These are phyloP conservation scores for Alethe castanea DNA, from an alignment of 2,113 vertebrate species.

Conservation along the genomic window DNA sequence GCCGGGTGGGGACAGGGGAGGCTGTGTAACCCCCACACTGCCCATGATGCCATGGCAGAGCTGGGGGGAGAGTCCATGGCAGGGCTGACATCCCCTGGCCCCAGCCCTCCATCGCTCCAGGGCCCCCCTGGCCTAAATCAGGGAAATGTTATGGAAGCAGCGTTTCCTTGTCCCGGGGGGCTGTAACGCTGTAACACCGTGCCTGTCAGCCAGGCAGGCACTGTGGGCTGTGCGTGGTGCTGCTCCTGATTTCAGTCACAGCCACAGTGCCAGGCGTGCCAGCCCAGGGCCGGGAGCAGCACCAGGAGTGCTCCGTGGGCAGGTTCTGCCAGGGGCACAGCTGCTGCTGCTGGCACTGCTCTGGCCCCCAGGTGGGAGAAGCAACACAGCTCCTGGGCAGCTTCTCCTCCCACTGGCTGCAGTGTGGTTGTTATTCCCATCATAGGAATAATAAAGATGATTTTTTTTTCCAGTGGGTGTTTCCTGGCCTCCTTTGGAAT, in stretches of 20 bases:
- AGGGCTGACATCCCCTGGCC: not conserved
- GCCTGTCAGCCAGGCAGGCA: not conserved
- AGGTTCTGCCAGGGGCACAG: too few species aligned
- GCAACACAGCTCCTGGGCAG: not conserved
- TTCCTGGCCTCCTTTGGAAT: not conserved
- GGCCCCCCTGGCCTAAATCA: not conserved
- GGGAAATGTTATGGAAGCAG: not conserved
- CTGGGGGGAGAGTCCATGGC: fast-evolving
- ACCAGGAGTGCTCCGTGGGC: not conserved
- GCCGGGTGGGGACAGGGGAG: not conserved
- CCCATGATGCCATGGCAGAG: fast-evolving
- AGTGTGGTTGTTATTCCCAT: not conserved
- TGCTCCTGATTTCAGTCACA: not conserved
- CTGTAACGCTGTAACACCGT: not conserved
- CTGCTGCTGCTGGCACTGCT: not conserved
- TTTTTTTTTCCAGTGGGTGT: not conserved
- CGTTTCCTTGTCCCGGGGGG: fast-evolving
- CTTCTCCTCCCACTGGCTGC: not conserved
- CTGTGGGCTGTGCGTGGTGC: not conserved
- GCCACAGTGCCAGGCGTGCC: not conserved
- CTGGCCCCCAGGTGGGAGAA: not conserved
- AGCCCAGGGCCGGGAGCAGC: not conserved
- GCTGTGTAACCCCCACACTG: fast-evolving
- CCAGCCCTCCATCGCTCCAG: not conserved
- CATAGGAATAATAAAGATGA: conserved; percentile 2